Evolutionary conservation across 1,140 invertebrate species (phyloP).

Genomic region (Scaptomyza hsui): DNA sequence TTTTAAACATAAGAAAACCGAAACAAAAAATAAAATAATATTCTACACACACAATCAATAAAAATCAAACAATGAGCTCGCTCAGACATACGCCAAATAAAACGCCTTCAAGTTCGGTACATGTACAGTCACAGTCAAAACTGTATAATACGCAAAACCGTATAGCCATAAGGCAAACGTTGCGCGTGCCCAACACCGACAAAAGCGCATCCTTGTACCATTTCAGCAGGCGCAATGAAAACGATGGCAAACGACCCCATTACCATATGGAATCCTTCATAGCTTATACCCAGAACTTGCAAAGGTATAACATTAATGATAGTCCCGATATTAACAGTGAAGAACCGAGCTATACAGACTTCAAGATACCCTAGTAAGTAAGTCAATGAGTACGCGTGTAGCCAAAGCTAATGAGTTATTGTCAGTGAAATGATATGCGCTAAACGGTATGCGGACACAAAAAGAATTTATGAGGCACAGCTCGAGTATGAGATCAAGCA

Average conservation of each 20-base stretch:
- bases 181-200: slow-evolving; percentile 14
- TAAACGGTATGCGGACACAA: slow-evolving; percentile 28
- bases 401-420: background rate
- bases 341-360: slow-evolving; percentile 35
- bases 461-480: slow-evolving; percentile 33
- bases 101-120: background rate
- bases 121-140: background rate
- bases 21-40: background rate
- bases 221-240: background rate
- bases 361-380: slow-evolving; percentile 43
- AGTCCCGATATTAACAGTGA: background rate
- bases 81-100: background rate
- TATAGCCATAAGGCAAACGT: too few relatives aligned
- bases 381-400: background rate
- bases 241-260: background rate
- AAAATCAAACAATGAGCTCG: background rate
- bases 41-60: background rate
- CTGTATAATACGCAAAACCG: background rate
- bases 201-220: background rate
- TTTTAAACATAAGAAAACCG: background rate
- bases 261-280: background rate
- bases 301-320: slow-evolving; percentile 3
- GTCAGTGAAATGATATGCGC: slow-evolving; percentile 38
- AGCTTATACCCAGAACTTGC: background rate
- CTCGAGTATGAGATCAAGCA: slow-evolving; percentile 39